phyloP scores from a whole-genome alignment of 2,113 vertebrate species.

The Cyprinus carpio region DNA sequence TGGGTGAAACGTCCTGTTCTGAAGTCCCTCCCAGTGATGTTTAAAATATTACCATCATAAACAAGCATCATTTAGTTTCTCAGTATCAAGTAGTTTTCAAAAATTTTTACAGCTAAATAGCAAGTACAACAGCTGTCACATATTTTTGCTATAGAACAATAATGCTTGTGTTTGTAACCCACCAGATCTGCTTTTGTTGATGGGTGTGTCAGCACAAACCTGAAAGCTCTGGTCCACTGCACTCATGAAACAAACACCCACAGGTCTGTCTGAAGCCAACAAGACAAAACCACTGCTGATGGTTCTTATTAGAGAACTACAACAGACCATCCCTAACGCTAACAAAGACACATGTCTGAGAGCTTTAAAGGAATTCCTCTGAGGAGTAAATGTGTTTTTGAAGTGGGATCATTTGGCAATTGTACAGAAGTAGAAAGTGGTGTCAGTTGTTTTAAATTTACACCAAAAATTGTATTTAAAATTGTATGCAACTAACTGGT shows the following conservation, averaged over 20 bases:
- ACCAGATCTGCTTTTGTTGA: slow-evolving; percentile 21
- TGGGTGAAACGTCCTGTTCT: not conserved
- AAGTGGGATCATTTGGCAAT: not conserved
- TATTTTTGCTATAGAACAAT: not conserved
- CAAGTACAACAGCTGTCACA: not conserved
- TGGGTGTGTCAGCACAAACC: not conserved
- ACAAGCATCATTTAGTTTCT: not conserved
- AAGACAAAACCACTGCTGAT: slow-evolving; percentile 10
- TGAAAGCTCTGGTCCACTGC: not conserved
- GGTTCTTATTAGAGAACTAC: slow-evolving; percentile 28
- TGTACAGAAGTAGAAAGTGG: not conserved
- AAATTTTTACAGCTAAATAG: not conserved
- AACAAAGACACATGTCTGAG: not conserved
- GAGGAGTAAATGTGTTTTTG: not conserved
- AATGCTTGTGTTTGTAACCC: not conserved
- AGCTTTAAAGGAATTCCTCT: slow-evolving; percentile 7
- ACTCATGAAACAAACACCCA: not conserved
- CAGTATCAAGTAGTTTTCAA: not conserved
- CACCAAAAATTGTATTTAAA: not conserved
- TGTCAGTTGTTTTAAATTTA: not conserved
- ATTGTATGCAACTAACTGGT: not conserved
- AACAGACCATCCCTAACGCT: not conserved
- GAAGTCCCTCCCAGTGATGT: not conserved
- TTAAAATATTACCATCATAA: not conserved
- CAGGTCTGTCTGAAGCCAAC: not conserved